Conservation (phyloP, 2,888 invertebrate species). For the Diplazon laetatorius region DNA sequence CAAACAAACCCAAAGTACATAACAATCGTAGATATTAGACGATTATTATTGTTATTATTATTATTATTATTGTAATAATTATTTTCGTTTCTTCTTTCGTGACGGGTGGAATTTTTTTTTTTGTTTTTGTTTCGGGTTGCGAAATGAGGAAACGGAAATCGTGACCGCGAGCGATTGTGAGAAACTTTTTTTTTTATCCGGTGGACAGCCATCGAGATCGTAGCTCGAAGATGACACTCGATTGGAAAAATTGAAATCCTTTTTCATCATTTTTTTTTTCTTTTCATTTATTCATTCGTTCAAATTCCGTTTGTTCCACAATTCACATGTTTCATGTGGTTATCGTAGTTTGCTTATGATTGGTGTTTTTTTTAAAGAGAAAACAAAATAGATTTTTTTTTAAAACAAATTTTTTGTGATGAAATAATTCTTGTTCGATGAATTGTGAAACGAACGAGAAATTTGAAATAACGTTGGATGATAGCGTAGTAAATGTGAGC, state of each 20-base stretch:
- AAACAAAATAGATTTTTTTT: too few relatives aligned
- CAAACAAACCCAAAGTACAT: conserved; percentile 84
- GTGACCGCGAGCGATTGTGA: background rate
- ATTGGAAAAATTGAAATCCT: background rate
- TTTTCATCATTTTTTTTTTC: background rate
- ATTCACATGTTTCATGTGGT: background rate
- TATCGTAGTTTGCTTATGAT: background rate
- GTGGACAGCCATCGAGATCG: conserved; percentile 5
- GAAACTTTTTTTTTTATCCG: background rate
- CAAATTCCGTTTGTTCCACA: too few relatives aligned
- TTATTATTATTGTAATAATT: background rate
- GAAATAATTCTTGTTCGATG: background rate
- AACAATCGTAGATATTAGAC: conserved; percentile 67
- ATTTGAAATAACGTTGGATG: background rate
- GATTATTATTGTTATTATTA: background rate
- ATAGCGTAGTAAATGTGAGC: background rate
- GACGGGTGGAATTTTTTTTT: conserved; percentile 4
- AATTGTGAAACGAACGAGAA: conserved; percentile 6
- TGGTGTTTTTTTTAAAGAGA: too few relatives aligned
- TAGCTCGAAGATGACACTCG: background rate
- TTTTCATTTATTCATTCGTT: too few relatives aligned
- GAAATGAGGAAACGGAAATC: too few relatives aligned
- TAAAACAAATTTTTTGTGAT: background rate
- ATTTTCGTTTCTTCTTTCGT: too few relatives aligned
- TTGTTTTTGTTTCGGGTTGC: background rate